A percentile compares a stretch with the other conserved stretches of the same genome.
phyloP scores from a whole-genome alignment of 37 sponge, comb jelly and placozoan genomes.

The Dysidea cf. avara region DNA sequence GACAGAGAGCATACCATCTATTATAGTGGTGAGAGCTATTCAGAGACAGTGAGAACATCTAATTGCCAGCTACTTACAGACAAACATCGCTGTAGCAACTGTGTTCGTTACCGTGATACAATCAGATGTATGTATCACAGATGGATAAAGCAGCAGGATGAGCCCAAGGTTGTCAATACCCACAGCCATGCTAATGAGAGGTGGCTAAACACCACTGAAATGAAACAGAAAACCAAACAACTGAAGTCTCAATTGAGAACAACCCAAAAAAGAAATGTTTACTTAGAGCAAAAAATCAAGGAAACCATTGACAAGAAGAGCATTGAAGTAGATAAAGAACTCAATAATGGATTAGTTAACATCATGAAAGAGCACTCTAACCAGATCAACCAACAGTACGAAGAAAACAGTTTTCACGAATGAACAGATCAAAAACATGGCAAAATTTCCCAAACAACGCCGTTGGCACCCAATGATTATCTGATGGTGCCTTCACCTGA shows the following conservation, averaged over 20 bases:
- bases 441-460: too few relatives aligned
- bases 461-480: too few relatives aligned
- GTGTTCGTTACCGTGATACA: constrained; percentile 42
- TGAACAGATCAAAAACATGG: too few relatives aligned
- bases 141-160: constrained; percentile 11
- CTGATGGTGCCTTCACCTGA: too few relatives aligned
- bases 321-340: too few relatives aligned
- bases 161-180: neutral
- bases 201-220: constrained; percentile 50
- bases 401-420: too few relatives aligned
- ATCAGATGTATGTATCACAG: constrained; percentile 22
- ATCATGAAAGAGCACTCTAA: too few relatives aligned
- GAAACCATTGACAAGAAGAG: neutral
- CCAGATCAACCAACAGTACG: too few relatives aligned
- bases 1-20: constrained; percentile 18
- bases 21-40: constrained; percentile 7
- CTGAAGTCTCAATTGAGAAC: constrained; percentile 5
- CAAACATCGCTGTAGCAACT: constrained; percentile 6
- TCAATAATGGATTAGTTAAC: too few relatives aligned
- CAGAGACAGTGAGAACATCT: constrained; percentile 34
- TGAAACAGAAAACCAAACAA: neutral
- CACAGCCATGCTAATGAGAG: constrained; percentile 37
- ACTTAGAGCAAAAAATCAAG: constrained; percentile 10
- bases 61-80: too few relatives aligned
- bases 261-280: constrained; percentile 3